Conservation (phyloP, 2,797 vertebrate genomes). For the Pelobates cultripes region DNA sequence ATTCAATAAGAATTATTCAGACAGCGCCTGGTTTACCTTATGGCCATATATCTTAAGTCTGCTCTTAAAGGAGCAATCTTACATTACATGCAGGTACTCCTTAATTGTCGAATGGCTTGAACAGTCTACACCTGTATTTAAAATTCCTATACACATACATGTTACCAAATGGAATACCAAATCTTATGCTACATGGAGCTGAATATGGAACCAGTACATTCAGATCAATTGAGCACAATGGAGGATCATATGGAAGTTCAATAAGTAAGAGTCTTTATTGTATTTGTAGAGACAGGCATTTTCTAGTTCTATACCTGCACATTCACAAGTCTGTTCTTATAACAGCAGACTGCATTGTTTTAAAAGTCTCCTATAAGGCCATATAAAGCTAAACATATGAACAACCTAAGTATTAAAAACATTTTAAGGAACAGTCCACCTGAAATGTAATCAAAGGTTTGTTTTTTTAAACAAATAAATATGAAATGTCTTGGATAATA, state of each 20-base stretch:
- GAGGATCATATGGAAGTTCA: not conserved
- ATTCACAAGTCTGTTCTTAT: not conserved
- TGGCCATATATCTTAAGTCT: not conserved
- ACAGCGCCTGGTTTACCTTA: not conserved
- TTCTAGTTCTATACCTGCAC: not conserved
- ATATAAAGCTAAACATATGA: conserved; percentile 5
- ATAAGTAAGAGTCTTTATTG: not conserved
- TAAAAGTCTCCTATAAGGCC: conserved; percentile 1
- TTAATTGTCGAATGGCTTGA: no score
- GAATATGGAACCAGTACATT: not conserved
- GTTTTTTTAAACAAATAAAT: conserved; percentile 50
- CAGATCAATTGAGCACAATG: not conserved
- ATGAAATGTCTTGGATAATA: conserved; percentile 40
- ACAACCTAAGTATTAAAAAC: conserved; percentile 3
- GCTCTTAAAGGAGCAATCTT: not conserved
- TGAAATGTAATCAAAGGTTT: conserved; percentile 17
- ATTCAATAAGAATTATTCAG: not conserved
- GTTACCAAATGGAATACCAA: no score
- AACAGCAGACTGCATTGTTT: conserved; percentile 11
- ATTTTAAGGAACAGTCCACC: conserved; percentile 3
- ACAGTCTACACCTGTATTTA: no score
- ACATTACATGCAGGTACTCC: not conserved
- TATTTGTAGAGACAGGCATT: not conserved
- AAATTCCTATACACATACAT: no score
- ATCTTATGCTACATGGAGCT: no score